Evolutionary conservation across 2,113 vertebrate genomes (phyloP), one percentile per base, ranked within the genome.

Genomic region (Dinomys branickii): DNA sequence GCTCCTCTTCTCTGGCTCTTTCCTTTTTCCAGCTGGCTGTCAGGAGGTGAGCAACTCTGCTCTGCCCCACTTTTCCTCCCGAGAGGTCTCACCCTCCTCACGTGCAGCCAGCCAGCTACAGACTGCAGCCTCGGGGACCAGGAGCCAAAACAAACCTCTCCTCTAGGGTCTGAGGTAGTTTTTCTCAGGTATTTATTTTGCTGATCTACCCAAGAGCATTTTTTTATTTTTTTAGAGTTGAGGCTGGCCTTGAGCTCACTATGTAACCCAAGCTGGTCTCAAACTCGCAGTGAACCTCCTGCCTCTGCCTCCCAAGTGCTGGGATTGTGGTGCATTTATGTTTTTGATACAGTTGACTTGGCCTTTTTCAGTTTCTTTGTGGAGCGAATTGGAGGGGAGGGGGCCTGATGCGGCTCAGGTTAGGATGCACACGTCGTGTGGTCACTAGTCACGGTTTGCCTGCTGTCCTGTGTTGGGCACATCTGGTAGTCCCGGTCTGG

Each of bases 341-440:
- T 47, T 85, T 58, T 17, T 41, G 26, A 44, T 77, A 28, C 35
- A 4, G 12, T 35, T 38, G 35, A 17, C 33, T 35, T 41, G 30
- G 77, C 26, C 4, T 30, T n/a, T 69, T 9, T 88, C 2, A 13
- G 50, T 35, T 69, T 65, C 7, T 16, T 35, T 73, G 67, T 13
- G 35, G 13, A 28, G 33, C 26, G 22, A 26, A 13, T 52, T 54
- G 20, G n/a, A 12, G 33, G 78, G 38, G 12, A 71, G 41, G 54
- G 35, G 16, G n/a, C 5, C 41, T 58, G 2, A 19, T 30, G 63
- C 35, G 2, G 12, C 47, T 38, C 13, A 17, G 24, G 6, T 16
- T 2, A n/a, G 30, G 13, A 30, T 8, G 0, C 22, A 33, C n/a
- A 17, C 69, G 3, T 56, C 9, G 14, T 10, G 1, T 9, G 16